phyloP scores from a whole-genome alignment of 2,797 vertebrate genomes.

The Harpagifer antarcticus region DNA sequence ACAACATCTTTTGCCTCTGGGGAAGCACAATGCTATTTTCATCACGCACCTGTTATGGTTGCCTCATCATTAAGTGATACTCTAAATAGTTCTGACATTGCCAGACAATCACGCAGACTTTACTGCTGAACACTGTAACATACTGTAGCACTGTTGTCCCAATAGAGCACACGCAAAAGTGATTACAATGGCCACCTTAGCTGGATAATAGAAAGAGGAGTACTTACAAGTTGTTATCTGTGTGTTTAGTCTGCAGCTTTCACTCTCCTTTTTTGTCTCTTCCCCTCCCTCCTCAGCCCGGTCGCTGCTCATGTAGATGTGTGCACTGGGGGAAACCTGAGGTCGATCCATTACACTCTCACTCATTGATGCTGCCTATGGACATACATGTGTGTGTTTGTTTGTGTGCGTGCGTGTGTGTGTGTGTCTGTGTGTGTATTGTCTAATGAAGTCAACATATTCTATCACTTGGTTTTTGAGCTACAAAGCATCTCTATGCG shows the following conservation, averaged over 20 bases:
- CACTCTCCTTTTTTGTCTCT: conserved; percentile 61
- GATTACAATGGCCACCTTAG: conserved; percentile 50
- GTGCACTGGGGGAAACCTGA: conserved; percentile 64
- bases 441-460: background rate
- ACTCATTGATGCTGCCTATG: conserved; percentile 41
- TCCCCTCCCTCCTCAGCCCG: conserved; percentile 20
- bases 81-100: conserved; percentile 26
- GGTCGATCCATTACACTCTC: conserved; percentile 64
- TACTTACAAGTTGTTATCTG: conserved; percentile 75
- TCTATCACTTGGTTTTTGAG: background rate
- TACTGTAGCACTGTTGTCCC: conserved; percentile 21
- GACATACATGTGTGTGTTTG: conserved; percentile 8
- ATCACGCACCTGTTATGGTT: conserved; percentile 38
- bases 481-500: background rate
- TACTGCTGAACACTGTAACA: conserved; percentile 13
- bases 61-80: conserved; percentile 32
- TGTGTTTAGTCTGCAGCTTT: conserved; percentile 48
- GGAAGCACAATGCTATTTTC: conserved; percentile 40
- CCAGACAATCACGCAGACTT: conserved; percentile 42
- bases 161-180: conserved; percentile 44
- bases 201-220: conserved; percentile 61
- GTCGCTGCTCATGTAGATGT: conserved; percentile 50
- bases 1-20: conserved; percentile 15
- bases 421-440: background rate
- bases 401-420: background rate